phyloP scores from a whole-genome alignment of 2,113 vertebrate genomes.

The Seriola quinqueradiata region DNA sequence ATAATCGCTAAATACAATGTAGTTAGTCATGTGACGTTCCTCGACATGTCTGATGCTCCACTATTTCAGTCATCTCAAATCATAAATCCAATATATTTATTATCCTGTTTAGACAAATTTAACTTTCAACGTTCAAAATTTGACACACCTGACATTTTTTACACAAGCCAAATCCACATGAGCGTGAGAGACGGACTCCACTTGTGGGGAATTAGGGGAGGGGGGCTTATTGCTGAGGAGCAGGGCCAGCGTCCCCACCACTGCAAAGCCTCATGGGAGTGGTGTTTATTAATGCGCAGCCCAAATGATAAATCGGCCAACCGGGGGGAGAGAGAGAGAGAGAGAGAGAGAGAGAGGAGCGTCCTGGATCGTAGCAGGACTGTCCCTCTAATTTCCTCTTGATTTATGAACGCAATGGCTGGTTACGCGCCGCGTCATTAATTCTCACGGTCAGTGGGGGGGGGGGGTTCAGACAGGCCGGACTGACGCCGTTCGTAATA shows the following conservation, averaged over 20 bases:
- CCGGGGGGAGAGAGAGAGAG: constrained; percentile 41
- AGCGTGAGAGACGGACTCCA: constrained; percentile 78
- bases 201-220: constrained; percentile 87
- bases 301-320: constrained; percentile 83
- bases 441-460: constrained; percentile 83
- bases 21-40: not conserved
- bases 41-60: not conserved
- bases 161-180: constrained; percentile 4
- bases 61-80: not conserved
- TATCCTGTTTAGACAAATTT: not conserved
- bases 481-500: constrained; percentile 83
- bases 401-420: constrained; percentile 95
- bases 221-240: constrained; percentile 30
- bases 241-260: constrained; percentile 39
- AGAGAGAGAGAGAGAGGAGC: constrained; percentile 63
- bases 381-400: constrained; percentile 93
- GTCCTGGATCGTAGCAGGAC: constrained; percentile 62
- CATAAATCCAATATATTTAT: not conserved
- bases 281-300: constrained; percentile 82
- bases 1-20: constrained; percentile 24
- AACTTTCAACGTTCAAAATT: not conserved
- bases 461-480: constrained; percentile 75
- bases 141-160: constrained; percentile 46
- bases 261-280: constrained; percentile 77
- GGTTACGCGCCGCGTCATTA: constrained; percentile 91